phyloP scores from a whole-genome alignment of 2,113 vertebrate genomes.

The Sylvia atricapilla region DNA sequence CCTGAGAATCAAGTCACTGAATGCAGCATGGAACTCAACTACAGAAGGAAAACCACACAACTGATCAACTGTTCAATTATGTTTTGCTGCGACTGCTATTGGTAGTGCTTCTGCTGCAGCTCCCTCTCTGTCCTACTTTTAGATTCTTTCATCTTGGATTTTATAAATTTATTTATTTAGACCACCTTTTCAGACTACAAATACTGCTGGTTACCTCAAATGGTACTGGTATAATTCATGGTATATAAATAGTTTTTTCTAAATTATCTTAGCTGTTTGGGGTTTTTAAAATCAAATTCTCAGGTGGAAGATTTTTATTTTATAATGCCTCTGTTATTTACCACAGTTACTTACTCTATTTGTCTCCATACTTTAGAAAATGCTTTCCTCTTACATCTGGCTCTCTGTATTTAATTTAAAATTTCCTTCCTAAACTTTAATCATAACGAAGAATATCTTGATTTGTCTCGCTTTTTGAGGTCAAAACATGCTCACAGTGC shows the following conservation, averaged over 20 bases:
- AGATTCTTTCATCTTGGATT: not conserved
- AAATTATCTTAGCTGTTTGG: not conserved
- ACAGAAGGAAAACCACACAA: not conserved
- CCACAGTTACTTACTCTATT: not conserved
- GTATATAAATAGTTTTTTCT: not conserved
- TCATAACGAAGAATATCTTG: not conserved
- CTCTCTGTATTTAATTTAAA: not conserved
- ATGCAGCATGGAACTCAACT: not conserved
- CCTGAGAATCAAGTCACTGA: not conserved
- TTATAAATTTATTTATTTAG: not conserved
- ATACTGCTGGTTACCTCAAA: not conserved
- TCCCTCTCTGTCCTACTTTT: not conserved
- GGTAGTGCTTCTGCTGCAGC: not conserved
- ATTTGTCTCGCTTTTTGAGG: slow-evolving; percentile 17
- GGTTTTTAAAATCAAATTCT: not conserved
- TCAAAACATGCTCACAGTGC: slow-evolving; percentile 19
- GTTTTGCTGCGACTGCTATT: not conserved
- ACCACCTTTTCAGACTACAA: not conserved
- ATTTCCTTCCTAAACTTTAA: slow-evolving; percentile 22
- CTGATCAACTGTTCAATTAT: not conserved
- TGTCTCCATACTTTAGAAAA: not conserved
- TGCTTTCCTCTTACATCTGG: not conserved
- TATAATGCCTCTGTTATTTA: not conserved
- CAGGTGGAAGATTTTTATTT: not conserved
- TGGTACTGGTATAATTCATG: not conserved